A percentile compares a stretch with the other conserved stretches of the same genome.
Evolutionary conservation across 2,888 invertebrate genomes (phyloP).

Genomic region (Philopedon plagiatum): DNA sequence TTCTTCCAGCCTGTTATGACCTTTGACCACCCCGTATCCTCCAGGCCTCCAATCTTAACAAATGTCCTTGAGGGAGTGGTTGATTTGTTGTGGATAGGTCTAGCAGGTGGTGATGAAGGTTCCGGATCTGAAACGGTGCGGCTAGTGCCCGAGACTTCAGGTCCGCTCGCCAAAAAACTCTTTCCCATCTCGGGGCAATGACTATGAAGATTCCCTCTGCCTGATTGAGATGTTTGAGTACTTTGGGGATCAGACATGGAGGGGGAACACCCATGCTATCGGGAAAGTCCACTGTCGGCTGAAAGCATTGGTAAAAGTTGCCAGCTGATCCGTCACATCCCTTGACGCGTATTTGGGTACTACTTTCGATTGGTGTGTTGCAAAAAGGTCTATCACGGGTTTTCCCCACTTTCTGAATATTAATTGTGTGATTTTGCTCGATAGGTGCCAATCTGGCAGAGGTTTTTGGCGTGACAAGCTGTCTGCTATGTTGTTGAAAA

Average conservation of each 20-base stretch:
- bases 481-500: conserved; percentile 6
- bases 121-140: conserved; percentile 30
- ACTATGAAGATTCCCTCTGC: conserved; percentile 54
- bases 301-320: conserved; percentile 51
- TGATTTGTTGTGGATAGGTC: neutral
- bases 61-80: conserved; percentile 15
- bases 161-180: conserved; percentile 58
- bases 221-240: too few relatives aligned
- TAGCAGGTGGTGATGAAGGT: conserved; percentile 25
- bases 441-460: conserved; percentile 49
- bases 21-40: conserved; percentile 47
- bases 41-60: conserved; percentile 49
- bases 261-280: conserved; percentile 58
- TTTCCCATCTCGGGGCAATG: conserved; percentile 54
- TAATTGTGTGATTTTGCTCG: conserved; percentile 18
- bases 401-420: conserved; percentile 50
- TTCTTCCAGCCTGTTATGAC: conserved; percentile 1
- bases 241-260: conserved; percentile 55
- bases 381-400: conserved; percentile 52
- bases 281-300: conserved; percentile 46
- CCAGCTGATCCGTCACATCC: conserved; percentile 40
- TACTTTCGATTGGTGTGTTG: conserved; percentile 45
- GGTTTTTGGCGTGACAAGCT: conserved; percentile 21
- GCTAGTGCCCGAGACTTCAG: conserved; percentile 57
- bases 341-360: conserved; percentile 45